phyloP scores from a whole-genome alignment of 2,797 vertebrate genomes.

The Acrocephalus scirpaceus region DNA sequence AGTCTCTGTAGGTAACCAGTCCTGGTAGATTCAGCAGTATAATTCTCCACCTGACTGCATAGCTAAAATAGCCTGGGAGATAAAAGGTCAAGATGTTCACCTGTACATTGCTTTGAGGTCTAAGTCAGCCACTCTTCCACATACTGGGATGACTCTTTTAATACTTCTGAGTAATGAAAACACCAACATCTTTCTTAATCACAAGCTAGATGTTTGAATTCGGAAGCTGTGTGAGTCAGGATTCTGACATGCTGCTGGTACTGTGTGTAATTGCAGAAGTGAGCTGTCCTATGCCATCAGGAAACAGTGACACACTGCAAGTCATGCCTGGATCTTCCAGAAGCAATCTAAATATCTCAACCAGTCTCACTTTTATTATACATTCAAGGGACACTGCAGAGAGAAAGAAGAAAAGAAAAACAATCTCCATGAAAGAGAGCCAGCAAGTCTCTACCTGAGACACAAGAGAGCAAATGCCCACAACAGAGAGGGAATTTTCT shows the following conservation, averaged over 20 bases:
- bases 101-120: not conserved
- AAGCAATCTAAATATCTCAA: not conserved
- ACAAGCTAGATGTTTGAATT: not conserved
- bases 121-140: not conserved
- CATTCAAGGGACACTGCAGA: not conserved
- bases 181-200: not conserved
- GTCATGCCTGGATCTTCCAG: not conserved
- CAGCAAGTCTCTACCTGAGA: not conserved
- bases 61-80: not conserved
- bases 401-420: not conserved
- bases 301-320: not conserved
- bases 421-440: not conserved
- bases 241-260: not conserved
- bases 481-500: not conserved
- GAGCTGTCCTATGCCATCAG: not conserved
- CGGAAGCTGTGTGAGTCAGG: not conserved
- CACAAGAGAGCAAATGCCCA: not conserved
- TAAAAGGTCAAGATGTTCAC: conserved; percentile 26
- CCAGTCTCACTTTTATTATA: not conserved
- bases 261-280: not conserved
- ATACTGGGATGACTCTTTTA: not conserved
- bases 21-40: not conserved
- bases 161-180: conserved; percentile 3
- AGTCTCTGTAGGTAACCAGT: not conserved
- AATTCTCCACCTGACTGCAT: not conserved